phyloP scores from a whole-genome alignment of 2,113 vertebrate genomes.

The Panurus biarmicus region DNA sequence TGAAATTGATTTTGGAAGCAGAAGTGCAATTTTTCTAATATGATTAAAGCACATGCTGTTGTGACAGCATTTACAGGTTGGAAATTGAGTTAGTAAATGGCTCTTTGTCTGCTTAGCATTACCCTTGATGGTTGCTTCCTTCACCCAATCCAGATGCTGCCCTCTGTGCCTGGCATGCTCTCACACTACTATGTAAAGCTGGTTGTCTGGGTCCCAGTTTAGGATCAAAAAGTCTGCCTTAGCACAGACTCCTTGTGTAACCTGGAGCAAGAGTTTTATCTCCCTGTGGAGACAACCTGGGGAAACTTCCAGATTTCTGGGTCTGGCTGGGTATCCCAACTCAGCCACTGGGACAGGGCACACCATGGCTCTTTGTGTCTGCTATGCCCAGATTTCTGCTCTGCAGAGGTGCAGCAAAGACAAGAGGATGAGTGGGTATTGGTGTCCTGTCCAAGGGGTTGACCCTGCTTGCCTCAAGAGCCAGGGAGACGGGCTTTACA shows the following conservation, averaged over 20 bases:
- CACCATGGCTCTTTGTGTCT: too few relatives aligned
- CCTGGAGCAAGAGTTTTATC: neutral
- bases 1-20: conserved; percentile 51
- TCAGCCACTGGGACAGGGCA: neutral
- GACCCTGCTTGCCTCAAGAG: neutral
- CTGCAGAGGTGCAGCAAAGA: too few relatives aligned
- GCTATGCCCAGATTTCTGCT: too few relatives aligned
- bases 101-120: neutral
- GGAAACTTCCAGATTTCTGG: neutral
- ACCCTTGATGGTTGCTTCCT: neutral
- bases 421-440: too few relatives aligned
- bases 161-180: neutral
- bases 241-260: neutral
- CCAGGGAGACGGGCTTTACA: neutral
- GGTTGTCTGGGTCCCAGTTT: neutral
- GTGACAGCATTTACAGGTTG: conserved; percentile 15
- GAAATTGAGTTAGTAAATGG: neutral
- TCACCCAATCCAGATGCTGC: neutral
- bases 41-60: conserved; percentile 23
- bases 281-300: neutral
- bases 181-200: neutral
- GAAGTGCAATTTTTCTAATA: conserved; percentile 26
- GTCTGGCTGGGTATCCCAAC: neutral
- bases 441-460: neutral
- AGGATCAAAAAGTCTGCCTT: neutral